Evolutionary conservation across 2,113 vertebrate species (phyloP).

Genomic region (Platycercus adscitus): DNA sequence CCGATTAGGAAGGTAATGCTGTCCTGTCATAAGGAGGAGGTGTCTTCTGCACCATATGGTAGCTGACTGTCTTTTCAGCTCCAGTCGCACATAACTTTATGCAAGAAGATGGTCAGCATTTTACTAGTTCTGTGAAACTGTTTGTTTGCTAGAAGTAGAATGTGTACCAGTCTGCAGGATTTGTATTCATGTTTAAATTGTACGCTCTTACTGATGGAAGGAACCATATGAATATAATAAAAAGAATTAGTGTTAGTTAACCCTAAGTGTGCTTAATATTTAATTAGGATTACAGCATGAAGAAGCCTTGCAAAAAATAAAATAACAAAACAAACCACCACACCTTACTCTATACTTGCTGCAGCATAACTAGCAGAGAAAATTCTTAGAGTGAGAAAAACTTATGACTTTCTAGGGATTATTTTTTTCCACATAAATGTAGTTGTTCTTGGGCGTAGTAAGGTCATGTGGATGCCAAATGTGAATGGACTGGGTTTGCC

Average conservation of each 20-base stretch:
- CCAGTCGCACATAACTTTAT: neutral
- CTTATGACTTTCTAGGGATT: neutral
- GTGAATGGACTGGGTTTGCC: neutral
- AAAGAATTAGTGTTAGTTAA: neutral
- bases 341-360: neutral
- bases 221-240: neutral
- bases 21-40: neutral
- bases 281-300: neutral
- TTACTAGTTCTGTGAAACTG: neutral
- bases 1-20: neutral
- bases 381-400: neutral
- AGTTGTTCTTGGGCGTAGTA: neutral
- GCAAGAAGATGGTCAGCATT: neutral
- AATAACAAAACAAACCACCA: neutral
- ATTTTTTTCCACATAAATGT: neutral
- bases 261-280: neutral
- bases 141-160: neutral
- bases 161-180: neutral
- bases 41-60: neutral
- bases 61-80: neutral
- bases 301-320: neutral
- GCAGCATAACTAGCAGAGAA: neutral
- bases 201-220: neutral
- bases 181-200: neutral
- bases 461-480: neutral